A percentile compares a stretch with the other conserved stretches of the same genome.
Conservation (phyloP, 2,113 vertebrate species). For the Aptenodytes patagonicus region DNA sequence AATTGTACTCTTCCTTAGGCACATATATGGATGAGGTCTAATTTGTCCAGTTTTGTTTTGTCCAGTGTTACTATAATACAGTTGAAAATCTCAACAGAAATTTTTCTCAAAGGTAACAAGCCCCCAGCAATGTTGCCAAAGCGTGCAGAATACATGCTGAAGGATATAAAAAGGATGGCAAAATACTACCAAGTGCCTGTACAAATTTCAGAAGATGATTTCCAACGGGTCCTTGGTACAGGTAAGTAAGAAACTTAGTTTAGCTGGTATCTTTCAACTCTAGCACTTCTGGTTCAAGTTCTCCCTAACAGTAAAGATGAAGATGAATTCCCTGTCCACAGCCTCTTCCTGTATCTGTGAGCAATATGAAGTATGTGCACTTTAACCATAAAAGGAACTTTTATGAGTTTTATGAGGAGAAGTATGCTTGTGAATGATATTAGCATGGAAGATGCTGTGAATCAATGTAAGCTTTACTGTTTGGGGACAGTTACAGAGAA, state of each 20-base stretch:
- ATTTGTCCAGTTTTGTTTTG: not conserved
- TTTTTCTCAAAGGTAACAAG: slow-evolving; percentile 78
- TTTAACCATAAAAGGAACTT: not conserved
- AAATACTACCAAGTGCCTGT: slow-evolving; percentile 80
- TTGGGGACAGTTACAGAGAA: not conserved
- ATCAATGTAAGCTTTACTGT: not conserved
- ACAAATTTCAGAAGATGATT: slow-evolving; percentile 23
- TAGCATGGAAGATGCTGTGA: not conserved
- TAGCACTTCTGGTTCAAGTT: not conserved
- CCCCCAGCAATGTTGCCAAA: slow-evolving; percentile 80
- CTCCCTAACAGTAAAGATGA: not conserved
- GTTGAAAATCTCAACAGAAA: not conserved
- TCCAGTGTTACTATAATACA: not conserved
- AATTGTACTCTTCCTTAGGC: not conserved
- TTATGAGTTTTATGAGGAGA: not conserved
- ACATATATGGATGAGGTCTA: not conserved
- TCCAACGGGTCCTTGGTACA: slow-evolving; percentile 74
- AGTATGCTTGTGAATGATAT: not conserved
- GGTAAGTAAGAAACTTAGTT: slow-evolving; percentile 64
- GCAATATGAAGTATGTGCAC: not conserved
- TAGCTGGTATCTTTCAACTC: not conserved
- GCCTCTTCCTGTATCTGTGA: not conserved
- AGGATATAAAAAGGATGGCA: slow-evolving; percentile 73
- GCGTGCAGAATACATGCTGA: slow-evolving; percentile 76
- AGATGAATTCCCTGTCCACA: not conserved